Evolutionary conservation across 2,888 invertebrate genomes (phyloP).

Genomic region (Pyrocoelia pectoralis): DNA sequence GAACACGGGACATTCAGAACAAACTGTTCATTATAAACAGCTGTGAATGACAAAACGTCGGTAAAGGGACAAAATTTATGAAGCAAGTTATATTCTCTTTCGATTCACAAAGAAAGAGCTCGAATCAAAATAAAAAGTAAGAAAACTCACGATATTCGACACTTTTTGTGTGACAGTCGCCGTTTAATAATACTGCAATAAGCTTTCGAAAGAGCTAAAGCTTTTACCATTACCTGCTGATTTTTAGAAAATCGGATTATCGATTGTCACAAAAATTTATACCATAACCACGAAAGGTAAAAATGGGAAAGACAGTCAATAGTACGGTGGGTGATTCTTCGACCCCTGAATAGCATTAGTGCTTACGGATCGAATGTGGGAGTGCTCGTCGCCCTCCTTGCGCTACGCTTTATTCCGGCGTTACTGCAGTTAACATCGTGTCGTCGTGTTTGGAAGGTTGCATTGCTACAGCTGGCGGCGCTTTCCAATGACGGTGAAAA

Average conservation of each 20-base stretch:
- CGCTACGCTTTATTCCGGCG: slow-evolving; percentile 10
- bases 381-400: slow-evolving; percentile 12
- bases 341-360: slow-evolving; percentile 12
- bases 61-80: no score
- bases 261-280: slow-evolving; percentile 10
- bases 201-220: no score
- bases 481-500: not conserved
- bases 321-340: slow-evolving; percentile 11
- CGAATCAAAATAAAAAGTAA: no score
- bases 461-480: not conserved
- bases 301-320: slow-evolving; percentile 9
- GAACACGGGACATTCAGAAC: no score
- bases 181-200: no score
- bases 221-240: no score
- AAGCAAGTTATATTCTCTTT: no score
- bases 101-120: no score
- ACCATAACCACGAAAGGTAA: slow-evolving; percentile 3
- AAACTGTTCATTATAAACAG: no score
- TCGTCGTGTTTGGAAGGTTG: slow-evolving; percentile 8
- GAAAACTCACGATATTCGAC: no score
- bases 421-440: slow-evolving; percentile 11
- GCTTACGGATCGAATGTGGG: slow-evolving; percentile 12
- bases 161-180: no score
- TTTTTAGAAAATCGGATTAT: not conserved
- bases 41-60: no score